Evolutionary conservation across 1,140 invertebrate genomes (phyloP), one percentile per base, ranked within the genome.

Genomic region (Penaeus vannamei): DNA sequence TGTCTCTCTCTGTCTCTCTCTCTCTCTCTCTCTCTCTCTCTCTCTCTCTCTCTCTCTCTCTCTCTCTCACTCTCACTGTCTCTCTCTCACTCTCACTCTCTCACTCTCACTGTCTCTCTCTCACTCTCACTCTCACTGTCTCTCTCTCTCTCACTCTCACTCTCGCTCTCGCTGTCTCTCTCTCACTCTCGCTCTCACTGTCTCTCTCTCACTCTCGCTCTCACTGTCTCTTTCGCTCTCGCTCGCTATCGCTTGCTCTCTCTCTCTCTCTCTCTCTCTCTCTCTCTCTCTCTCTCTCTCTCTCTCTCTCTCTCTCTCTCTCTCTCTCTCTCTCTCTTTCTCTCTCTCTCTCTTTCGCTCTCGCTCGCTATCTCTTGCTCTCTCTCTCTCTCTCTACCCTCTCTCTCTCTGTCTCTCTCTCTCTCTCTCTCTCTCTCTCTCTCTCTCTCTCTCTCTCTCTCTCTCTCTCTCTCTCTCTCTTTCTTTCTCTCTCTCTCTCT

Each of bases 51-150:
- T 26, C 29, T 29, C n/a, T 32, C 17, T 29, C n/a, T 69, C 20
- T 32, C 61, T 46, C 8, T 62, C 59, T 46, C 64, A n/a, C 62
- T 53, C 84, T 53, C 29, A 59, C 42, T 76, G 36, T 53, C 64
- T 46, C 61, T 84, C 61, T 36, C 59, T 66, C 29, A 22, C 29
- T 46, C 82, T 64, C 26, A 36, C 82, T 66, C 42, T 64, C 59
- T 66, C 82, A 36, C 29, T 36, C n/a, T 84, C 59, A 19, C 61
- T 84, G 29, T n/a, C 29, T 66, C 42, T 84, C 61, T 46, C 61
- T 36, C 61, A 22, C 59, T 83, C 32, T 61, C 80, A 26, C 59
- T 83, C 60, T 84, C 61, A 66, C 32, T 42, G 20, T 22, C 32
- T 46, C 82, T 42, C 26, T 36, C 14, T 1, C 14, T 22, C 32